phyloP scores from a whole-genome alignment of 1,140 invertebrate genomes.

The Hermetia illucens region DNA sequence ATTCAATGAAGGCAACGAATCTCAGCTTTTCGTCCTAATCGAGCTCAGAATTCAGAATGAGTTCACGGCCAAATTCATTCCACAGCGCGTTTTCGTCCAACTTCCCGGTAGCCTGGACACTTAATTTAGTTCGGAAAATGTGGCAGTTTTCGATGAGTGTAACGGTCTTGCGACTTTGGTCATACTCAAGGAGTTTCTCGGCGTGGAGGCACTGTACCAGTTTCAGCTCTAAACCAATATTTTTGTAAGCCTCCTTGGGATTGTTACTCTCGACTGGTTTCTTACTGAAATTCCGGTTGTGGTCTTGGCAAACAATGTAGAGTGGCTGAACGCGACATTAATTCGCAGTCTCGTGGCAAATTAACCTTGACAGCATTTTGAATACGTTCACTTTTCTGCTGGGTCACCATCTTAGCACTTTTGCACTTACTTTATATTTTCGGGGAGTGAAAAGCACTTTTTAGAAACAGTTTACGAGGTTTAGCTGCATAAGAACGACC shows the following conservation, averaged over 20 bases:
- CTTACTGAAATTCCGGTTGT: conserved; percentile 59
- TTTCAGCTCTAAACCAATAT: conserved; percentile 63
- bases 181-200: conserved; percentile 73
- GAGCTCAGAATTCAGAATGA: conserved; percentile 51
- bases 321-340: conserved; percentile 56
- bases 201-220: conserved; percentile 76
- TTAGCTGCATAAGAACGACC: too few relatives aligned
- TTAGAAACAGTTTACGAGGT: too few relatives aligned
- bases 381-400: too few relatives aligned
- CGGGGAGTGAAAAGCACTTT: too few relatives aligned
- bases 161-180: conserved; percentile 61
- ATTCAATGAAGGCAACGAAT: conserved; percentile 83
- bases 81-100: conserved; percentile 71
- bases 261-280: conserved; percentile 41
- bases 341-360: too few relatives aligned
- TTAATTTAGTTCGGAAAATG: conserved; percentile 55
- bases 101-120: conserved; percentile 50
- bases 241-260: conserved; percentile 45
- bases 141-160: conserved; percentile 48
- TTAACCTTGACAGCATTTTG: too few relatives aligned
- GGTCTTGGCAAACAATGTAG: conserved; percentile 57
- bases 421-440: too few relatives aligned
- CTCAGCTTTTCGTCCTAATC: conserved; percentile 42
- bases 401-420: too few relatives aligned
- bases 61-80: conserved; percentile 65